These are phyloP conservation scores for Nematostella vectensis DNA, from an alignment of 92 coral and sea anemone species.

Conservation along the genomic window DNA sequence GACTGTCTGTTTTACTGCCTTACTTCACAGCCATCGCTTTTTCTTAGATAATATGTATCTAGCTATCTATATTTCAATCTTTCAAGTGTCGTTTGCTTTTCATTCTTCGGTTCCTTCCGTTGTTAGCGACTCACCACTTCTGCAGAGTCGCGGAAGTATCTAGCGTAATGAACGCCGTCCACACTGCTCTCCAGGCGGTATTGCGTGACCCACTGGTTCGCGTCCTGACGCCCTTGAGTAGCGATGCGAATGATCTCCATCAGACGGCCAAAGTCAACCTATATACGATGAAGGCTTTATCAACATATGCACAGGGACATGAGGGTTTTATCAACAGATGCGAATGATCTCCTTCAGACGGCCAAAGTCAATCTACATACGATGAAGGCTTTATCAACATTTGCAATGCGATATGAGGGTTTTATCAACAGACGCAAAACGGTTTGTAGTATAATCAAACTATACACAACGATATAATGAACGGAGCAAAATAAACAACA, in stretches of 20 bases:
- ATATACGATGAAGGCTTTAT: neutral
- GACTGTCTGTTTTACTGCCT: no score
- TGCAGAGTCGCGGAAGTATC: slow-evolving; percentile 51
- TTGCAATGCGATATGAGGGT: slow-evolving; percentile 38
- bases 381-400: neutral
- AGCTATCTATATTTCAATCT: no score
- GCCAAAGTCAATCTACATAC: slow-evolving; percentile 49
- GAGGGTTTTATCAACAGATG: slow-evolving; percentile 60
- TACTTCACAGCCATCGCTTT: no score
- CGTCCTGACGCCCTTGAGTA: slow-evolving; percentile 58
- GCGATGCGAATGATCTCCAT: slow-evolving; percentile 65
- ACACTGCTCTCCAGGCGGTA: slow-evolving; percentile 54
- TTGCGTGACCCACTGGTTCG: slow-evolving; percentile 51
- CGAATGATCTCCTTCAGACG: slow-evolving; percentile 55
- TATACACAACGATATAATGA: no score
- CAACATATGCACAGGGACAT: no score
- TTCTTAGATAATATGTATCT: no score
- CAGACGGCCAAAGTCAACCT: slow-evolving; percentile 49
- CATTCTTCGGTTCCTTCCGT: no score
- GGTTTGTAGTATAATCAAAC: no score
- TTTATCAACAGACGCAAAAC: slow-evolving; percentile 69
- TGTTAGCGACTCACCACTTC: slow-evolving; percentile 27
- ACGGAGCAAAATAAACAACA: no score
- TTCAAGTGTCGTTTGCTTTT: no score
- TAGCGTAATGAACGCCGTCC: slow-evolving; percentile 61